phyloP scores from a whole-genome alignment of 2,113 vertebrate genomes.

The Zapus hudsonius region DNA sequence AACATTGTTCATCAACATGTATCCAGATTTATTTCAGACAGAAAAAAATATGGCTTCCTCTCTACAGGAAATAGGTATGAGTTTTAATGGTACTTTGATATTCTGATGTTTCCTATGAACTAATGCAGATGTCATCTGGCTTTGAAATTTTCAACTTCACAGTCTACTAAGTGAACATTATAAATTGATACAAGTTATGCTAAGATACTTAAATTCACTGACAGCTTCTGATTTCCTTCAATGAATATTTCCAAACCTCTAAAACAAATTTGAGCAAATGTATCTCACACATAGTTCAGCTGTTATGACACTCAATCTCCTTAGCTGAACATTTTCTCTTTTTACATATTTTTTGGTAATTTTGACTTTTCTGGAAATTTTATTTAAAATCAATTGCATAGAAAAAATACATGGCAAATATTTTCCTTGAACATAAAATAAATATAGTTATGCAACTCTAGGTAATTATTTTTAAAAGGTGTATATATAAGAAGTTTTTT shows the following conservation, averaged over 20 bases:
- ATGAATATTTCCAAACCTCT: not conserved
- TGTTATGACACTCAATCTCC: not conserved
- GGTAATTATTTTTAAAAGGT: not conserved
- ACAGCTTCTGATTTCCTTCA: not conserved
- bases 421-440: conserved; percentile 5
- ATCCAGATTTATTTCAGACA: not conserved
- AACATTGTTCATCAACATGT: not conserved
- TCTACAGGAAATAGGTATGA: not conserved
- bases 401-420: too few relatives aligned
- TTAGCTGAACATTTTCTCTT: not conserved
- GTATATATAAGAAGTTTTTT: not conserved
- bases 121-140: not conserved
- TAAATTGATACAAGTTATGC: not conserved
- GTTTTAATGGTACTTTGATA: not conserved
- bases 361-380: too few relatives aligned
- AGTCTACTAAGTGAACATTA: not conserved
- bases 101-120: not conserved
- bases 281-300: not conserved
- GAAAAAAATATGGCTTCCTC: not conserved
- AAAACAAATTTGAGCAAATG: not conserved
- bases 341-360: too few relatives aligned
- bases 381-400: too few relatives aligned
- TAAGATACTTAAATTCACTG: not conserved
- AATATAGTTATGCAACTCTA: not conserved
- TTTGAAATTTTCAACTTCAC: not conserved